Evolutionary conservation across 2,113 vertebrate species (phyloP).

Genomic region (Scomber japonicus): DNA sequence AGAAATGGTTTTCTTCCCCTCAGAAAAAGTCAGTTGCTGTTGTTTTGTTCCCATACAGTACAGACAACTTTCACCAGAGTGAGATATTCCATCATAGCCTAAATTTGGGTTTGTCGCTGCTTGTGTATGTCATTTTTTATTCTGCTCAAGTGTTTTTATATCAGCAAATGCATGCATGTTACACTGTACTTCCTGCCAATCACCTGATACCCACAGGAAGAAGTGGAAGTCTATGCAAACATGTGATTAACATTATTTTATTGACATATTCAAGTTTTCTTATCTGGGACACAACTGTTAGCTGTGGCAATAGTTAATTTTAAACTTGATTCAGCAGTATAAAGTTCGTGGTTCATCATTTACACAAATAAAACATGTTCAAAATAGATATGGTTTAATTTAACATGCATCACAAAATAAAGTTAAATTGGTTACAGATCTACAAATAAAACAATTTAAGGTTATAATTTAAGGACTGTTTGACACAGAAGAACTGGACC

Average conservation of each 20-base stretch:
- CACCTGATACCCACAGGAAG: slow-evolving; percentile 57
- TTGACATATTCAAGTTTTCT: slow-evolving; percentile 20
- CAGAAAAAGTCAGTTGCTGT: slow-evolving; percentile 8
- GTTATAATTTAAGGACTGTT: not conserved
- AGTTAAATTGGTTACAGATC: too few species aligned
- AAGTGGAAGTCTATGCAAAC: slow-evolving; percentile 3
- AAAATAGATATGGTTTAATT: not conserved
- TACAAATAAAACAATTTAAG: not conserved
- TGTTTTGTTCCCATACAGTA: slow-evolving; percentile 19
- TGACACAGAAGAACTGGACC: not conserved
- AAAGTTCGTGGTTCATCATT: not conserved
- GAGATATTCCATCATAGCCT: slow-evolving; percentile 38
- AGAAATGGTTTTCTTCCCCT: slow-evolving; percentile 26
- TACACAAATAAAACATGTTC: not conserved
- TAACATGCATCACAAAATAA: not conserved
- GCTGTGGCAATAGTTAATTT: slow-evolving; percentile 6
- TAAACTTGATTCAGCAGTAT: not conserved
- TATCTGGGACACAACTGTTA: slow-evolving; percentile 30
- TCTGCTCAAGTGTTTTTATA: slow-evolving; percentile 32
- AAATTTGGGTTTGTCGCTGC: slow-evolving; percentile 42
- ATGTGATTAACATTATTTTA: slow-evolving; percentile 23
- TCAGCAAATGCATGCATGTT: slow-evolving; percentile 29
- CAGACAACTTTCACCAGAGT: slow-evolving; percentile 2
- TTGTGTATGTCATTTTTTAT: slow-evolving; percentile 10
- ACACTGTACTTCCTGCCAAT: slow-evolving; percentile 66